Percentiles rank a stretch among this genome's conserved stretches.
Conservation (phyloP, 2,797 vertebrate species). For the Bryconaethiops microstoma region DNA sequence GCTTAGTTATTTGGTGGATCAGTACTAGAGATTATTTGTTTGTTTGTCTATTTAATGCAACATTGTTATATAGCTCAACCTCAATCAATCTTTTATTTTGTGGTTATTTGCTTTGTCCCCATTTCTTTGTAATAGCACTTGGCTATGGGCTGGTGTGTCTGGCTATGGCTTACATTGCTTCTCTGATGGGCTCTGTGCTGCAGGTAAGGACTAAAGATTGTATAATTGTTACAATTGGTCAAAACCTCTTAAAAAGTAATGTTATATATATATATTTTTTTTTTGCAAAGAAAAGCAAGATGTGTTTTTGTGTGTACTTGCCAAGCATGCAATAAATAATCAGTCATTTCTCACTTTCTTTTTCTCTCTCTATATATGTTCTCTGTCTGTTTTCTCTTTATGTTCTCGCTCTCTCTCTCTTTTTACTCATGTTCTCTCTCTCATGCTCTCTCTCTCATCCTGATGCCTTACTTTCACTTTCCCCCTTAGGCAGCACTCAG, state of each 20-base stretch:
- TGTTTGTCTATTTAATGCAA: background rate
- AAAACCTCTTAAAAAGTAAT: background rate
- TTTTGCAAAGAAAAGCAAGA: too few species aligned
- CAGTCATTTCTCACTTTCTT: too few species aligned
- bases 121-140: constrained; percentile 72
- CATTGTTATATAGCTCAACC: background rate
- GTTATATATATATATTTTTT: too few species aligned
- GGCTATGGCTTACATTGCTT: constrained; percentile 92
- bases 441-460: too few species aligned
- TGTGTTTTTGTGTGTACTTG: too few species aligned
- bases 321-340: too few species aligned
- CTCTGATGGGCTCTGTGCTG: constrained; percentile 88
- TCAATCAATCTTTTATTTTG: background rate
- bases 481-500: constrained; percentile 88
- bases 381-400: background rate
- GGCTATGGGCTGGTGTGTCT: constrained; percentile 88
- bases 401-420: too few species aligned
- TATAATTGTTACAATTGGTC: background rate
- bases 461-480: constrained; percentile 11
- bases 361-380: too few species aligned
- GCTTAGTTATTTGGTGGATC: background rate
- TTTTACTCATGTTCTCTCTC: too few species aligned
- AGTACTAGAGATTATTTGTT: background rate
- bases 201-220: constrained; percentile 76
- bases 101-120: background rate